Base-by-base conservation (phyloP, 2,797 vertebrate species). In the Psittacula derbiana region DNA sequence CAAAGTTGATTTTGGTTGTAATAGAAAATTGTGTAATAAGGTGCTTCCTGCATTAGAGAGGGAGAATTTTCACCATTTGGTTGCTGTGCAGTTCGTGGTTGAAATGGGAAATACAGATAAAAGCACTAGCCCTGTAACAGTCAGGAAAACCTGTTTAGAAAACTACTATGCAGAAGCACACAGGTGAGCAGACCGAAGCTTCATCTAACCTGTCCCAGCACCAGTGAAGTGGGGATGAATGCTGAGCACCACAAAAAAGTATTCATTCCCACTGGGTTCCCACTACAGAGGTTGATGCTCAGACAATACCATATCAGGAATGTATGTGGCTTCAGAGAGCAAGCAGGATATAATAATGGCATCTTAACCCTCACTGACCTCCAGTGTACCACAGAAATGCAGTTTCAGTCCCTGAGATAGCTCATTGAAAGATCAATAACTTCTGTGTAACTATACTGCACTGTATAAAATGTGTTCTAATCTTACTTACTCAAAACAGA, bases 1-100 rank as follows among this genome's bases (percentile, higher is more conserved):
- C 67, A 82, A 93, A 93, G 71, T 85, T 95, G 93, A 90, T 93
- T 96, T 91, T 74, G 58, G 70, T 94, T 90, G 69, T 65, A 80
- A 58, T 3, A 76, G 27, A 90, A 92, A 95, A 93, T 79, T 75
- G 81, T 81, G 72, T 85, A 91, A 96, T 80, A 46, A 24, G 50
- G 38, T 40, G 44, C 49, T 70, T 71, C 73, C 85, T 95, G 80
- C 53, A 19, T 43, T 69, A 60, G 16, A 81, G 70, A 69, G 24
- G 47, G 25, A 74, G 58, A 72, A 74, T 86, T 94, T 92, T 69
- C 65, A 80, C 75, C 46, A 66, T 85, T 88, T 73, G 44, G 6
- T 74, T 92, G 57, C 61, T 81, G 27, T 43, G 36, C 44, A 83
- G 10, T 36, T 74, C 23, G 38, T 46, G 61, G 30, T 86, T 79